Base-by-base conservation (phyloP, 1,140 invertebrate species). In the Dreissena polymorpha region DNA sequence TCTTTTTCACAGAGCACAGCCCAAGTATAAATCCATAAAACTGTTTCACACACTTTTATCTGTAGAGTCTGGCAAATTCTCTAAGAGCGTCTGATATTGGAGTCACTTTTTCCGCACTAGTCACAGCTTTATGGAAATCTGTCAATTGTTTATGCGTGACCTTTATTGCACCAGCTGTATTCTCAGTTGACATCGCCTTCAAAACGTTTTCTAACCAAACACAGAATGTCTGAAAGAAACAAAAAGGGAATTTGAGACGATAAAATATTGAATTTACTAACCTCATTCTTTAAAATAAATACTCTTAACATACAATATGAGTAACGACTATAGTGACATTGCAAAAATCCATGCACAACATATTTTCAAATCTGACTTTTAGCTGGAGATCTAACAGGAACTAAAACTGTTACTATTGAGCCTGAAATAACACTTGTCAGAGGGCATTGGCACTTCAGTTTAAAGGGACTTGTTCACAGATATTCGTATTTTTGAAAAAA, bases 131-230 rank as follows among this genome's bases (percentile, higher is more conserved):
- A 91, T 97, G 97, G 91, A 98, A 97, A 89, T 97, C 96, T 89
- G 95, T 94, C 77, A 98, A 93, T 92, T 99, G 97, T 85, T 96
- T 95, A 14, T 95, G 95, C 12, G 97, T 97, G 51, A 96, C 96
- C 0, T 96, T 95, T 39, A 95, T 94, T 83, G 94, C 95, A 29
- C 96, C 96, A 27, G 95, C 95, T 69, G 95, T 95, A 88, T 95
- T 95, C 90, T 96, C 95, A 63, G 95, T 95, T 10, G 97, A 96
- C 91, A 98, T 94, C 27, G 94, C 93, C 79, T 95, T 95, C 51
- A 98, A 93, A 12, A 96, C 96, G 86, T 94, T 93, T 86, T 95
- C 95, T 72, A 98, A 89, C 96, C 97, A 97, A 53, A 88, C 84
- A 84, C 89, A 92, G 75, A 94, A 93, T 77, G 93, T 91, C 95